Conservation (phyloP, 1,140 invertebrate species). For the Armadillidium nasatum region DNA sequence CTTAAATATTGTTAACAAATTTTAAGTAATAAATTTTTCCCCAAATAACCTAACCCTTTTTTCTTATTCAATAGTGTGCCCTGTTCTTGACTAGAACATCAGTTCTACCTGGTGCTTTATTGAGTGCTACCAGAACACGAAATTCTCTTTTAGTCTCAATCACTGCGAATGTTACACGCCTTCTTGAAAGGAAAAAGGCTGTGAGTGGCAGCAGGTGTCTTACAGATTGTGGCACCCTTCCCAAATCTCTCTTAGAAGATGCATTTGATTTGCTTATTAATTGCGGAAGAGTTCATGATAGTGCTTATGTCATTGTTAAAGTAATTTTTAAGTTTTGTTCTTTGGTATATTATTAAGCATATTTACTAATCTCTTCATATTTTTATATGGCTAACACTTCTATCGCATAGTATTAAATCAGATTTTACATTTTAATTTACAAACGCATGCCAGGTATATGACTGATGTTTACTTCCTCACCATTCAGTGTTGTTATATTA, state of each 20-base stretch:
- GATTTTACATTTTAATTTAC: too few relatives aligned
- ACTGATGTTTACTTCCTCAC: too few relatives aligned
- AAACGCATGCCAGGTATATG: too few relatives aligned
- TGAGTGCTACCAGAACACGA: neutral
- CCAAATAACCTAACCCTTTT: too few relatives aligned
- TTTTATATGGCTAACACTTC: too few relatives aligned
- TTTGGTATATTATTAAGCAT: too few relatives aligned
- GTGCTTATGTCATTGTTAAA: neutral
- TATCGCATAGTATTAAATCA: too few relatives aligned
- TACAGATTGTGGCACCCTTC: neutral
- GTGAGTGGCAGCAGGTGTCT: neutral
- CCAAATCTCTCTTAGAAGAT: neutral
- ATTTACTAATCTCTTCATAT: too few relatives aligned
- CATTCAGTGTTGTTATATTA: too few relatives aligned
- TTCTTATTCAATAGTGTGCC: too few relatives aligned
- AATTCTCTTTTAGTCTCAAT: constrained; percentile 1
- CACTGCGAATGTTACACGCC: neutral
- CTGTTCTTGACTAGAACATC: neutral
- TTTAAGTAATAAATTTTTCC: too few relatives aligned
- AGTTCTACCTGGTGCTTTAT: neutral
- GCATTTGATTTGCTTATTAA: neutral
- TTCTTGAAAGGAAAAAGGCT: neutral
- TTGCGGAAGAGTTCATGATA: neutral
- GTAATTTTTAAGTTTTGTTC: too few relatives aligned
- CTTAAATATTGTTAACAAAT: neutral